phyloP scores from a whole-genome alignment of 2,888 invertebrate species.

The Drosophila robusta region DNA sequence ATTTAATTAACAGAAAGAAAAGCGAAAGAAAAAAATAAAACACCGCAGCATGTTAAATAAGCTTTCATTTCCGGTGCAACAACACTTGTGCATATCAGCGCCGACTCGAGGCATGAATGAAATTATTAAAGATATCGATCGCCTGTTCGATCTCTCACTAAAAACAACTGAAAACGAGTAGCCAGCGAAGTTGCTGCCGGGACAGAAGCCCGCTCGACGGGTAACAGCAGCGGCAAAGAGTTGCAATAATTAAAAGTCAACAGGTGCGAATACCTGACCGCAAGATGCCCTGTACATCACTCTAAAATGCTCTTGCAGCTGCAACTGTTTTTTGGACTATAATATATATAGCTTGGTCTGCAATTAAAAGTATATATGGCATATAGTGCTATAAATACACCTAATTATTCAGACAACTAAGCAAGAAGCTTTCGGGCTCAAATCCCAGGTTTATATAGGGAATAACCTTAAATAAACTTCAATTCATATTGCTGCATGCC shows the following conservation, averaged over 20 bases:
- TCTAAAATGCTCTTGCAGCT: no score
- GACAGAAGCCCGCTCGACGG: constrained; percentile 43
- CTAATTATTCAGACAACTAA: no score
- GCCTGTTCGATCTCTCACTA: constrained; percentile 55
- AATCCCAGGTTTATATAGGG: no score
- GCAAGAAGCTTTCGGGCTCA: no score
- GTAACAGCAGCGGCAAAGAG: constrained; percentile 20
- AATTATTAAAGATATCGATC: constrained; percentile 79
- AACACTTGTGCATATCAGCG: constrained; percentile 50
- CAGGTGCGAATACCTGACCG: not conserved
- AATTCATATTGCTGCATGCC: no score
- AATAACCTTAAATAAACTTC: not conserved
- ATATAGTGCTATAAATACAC: no score
- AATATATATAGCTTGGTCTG: no score
- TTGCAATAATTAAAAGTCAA: constrained; percentile 17
- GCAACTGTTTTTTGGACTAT: no score
- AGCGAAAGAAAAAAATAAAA: constrained; percentile 2
- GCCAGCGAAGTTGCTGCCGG: constrained; percentile 23
- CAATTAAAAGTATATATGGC: no score
- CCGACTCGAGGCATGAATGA: constrained; percentile 71
- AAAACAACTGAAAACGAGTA: constrained; percentile 44
- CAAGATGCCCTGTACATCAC: no score
- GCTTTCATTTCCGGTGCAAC: constrained; percentile 72
- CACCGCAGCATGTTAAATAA: constrained; percentile 64
- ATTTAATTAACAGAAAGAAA: constrained; percentile 72